These are phyloP conservation scores for Candoia aspera DNA, from an alignment of 2,113 vertebrate species.

Conservation along the genomic window DNA sequence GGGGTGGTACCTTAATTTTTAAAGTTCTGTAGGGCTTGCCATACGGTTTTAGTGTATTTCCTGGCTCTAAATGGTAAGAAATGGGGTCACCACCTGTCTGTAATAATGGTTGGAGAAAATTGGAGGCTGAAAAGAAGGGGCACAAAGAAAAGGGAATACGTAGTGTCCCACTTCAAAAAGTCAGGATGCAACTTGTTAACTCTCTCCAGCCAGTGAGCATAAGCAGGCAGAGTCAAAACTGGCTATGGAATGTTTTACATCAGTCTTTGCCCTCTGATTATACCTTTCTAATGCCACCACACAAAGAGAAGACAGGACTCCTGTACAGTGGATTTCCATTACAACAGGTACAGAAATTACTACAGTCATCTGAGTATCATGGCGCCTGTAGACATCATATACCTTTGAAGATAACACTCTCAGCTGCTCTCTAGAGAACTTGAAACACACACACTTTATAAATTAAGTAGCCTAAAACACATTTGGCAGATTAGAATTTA, in stretches of 20 bases:
- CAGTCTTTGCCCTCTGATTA: not conserved
- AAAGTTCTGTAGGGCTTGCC: too few relatives aligned
- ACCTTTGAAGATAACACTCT: constrained; percentile 4
- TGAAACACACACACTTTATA: constrained; percentile 11
- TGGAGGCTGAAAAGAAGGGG: too few relatives aligned
- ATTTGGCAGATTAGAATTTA: not conserved
- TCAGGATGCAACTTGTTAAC: too few relatives aligned
- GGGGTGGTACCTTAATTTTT: too few relatives aligned
- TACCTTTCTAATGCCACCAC: not conserved
- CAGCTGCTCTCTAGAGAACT: constrained; percentile 29
- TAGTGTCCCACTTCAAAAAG: too few relatives aligned
- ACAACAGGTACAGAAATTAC: constrained; percentile 32
- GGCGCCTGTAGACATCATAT: constrained; percentile 25
- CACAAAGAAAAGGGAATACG: too few relatives aligned
- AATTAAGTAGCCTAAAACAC: constrained; percentile 7
- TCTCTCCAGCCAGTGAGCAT: too few relatives aligned
- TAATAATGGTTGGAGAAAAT: too few relatives aligned
- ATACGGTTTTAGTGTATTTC: too few relatives aligned
- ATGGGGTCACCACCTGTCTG: too few relatives aligned
- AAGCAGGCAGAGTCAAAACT: too few relatives aligned
- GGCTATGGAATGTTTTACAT: not conserved
- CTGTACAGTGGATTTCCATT: constrained; percentile 38
- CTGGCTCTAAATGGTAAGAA: too few relatives aligned
- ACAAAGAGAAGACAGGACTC: not conserved
- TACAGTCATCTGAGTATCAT: constrained; percentile 15